Evolutionary conservation across 2,797 vertebrate species (phyloP).

Genomic region (Hybognathus amarus): DNA sequence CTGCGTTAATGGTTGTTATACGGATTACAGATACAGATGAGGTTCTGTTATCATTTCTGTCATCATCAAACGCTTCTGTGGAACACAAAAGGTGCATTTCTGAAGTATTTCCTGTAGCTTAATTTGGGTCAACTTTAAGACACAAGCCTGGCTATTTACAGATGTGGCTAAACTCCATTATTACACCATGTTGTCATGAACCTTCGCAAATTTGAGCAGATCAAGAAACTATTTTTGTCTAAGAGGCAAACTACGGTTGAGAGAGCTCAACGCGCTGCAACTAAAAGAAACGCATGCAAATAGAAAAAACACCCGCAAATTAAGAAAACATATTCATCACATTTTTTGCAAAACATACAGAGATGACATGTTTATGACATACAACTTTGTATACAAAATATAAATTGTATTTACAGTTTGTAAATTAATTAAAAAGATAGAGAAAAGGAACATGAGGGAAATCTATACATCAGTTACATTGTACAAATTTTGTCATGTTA

Average conservation of each 20-base stretch:
- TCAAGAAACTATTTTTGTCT: constrained; percentile 7
- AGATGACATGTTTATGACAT: too few species aligned
- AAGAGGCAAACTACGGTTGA: neutral
- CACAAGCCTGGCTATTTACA: neutral
- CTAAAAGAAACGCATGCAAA: too few species aligned
- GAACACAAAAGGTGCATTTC: neutral
- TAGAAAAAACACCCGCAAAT: too few species aligned
- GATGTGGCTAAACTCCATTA: neutral
- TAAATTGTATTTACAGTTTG: too few species aligned
- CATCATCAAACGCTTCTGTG: neutral
- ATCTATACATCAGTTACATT: too few species aligned
- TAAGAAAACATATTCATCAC: too few species aligned
- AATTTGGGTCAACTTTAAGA: constrained; percentile 8
- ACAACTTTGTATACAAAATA: too few species aligned
- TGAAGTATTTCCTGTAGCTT: neutral
- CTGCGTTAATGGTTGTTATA: neutral
- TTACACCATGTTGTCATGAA: neutral
- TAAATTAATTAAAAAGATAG: too few species aligned
- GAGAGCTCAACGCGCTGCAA: too few species aligned
- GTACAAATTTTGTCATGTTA: too few species aligned
- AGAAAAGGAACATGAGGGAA: too few species aligned
- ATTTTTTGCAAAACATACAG: too few species aligned
- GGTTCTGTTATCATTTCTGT: neutral
- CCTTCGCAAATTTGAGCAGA: neutral
- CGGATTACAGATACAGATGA: neutral